Base-by-base conservation (phyloP, 2,888 invertebrate genomes). In the Drosophila merina region DNA sequence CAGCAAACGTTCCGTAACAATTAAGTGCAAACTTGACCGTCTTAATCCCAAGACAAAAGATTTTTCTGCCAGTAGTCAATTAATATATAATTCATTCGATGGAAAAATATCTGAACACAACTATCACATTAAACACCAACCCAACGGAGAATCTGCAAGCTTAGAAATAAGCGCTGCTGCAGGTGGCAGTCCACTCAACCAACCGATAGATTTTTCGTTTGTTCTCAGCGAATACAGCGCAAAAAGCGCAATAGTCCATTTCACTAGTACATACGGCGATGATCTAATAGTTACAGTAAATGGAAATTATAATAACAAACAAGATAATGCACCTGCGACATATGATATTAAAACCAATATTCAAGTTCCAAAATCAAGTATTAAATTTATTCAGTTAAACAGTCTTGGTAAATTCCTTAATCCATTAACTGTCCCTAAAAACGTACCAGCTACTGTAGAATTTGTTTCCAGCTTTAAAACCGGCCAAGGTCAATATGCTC, bases 351-450 rank as follows among this genome's bases (percentile, higher is more conserved):
- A 91, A 0, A 20, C 93, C 0, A 92, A 93, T 4, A 7, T 95
- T 0, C 92, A 93, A 20, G 88, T 94, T 25, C 94, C 95, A 0
- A 92, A 93, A 55, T 93, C 94, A 1, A 93, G 93, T 40, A 91
- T 94, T 0, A 94, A 93, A 48, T 75, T 62, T 3, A 62, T 79
- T 36, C 78, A 79, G 14, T 10, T 91, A 0, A 90, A 91, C 2
- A 90, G 92, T 0, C 80, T 88, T 20, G 91, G 92, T 0, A 91
- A 90, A 9, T 12, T 91, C 0, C 49, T 91, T 12, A 70, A 87
- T 4, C 89, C 92, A 0, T 55, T 79, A 14, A 76, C 88, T 6
- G 77, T 75, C 0, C 71, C 63, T 3, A 75, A 56, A 4, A 55
- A 56, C n/a, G 76, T 72, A 3, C 74, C 77, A 0, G 68, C 76